Base-by-base conservation (phyloP, 2,888 invertebrate species). In the Salticus scenicus region DNA sequence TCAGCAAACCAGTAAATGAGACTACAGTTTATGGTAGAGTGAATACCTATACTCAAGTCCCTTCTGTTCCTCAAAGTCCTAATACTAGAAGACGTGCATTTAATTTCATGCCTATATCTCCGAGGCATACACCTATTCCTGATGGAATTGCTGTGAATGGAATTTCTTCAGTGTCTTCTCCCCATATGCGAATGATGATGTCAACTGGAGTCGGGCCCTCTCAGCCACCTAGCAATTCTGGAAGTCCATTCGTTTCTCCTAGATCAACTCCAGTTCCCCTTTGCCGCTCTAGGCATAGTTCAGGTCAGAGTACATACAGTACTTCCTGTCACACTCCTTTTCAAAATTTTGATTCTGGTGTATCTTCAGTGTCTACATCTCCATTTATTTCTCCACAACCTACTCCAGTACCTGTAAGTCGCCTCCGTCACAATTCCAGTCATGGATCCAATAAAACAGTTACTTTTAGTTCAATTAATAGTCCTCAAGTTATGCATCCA, bases 41-140 rank as follows among this genome's bases (percentile, higher is more conserved):
- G 14, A 84, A 47, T 47, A 77, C 79, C 8, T 79, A 79, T 8
- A 88, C 87, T 42, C 87, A 88, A 81, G 76, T 88, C 66, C 88
- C 89, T 14, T 89, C 89, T 64, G 94, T 95, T 74, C 95, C 95
- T 0, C 94, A 94, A 88, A 95, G 95, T 92, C 95, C 95, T 12
- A 95, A 95, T 87, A 94, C 95, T 64, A 93, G 95, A 87, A 93
- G 95, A 69, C 94, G 95, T 90, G 95, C 95, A 90, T 96, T 95
- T 90, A 96, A 95, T 91, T 97, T 97, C 90, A 95, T 95, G 37
- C 96, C 96, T 0, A 97, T 97, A 90, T 96, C 96, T 42, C 95
- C 95, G 10, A 94, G 94, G 31, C 88, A 89, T 76, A 89, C 89
- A 42, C 89, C 89, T 30, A 87, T 89, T 37, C 88, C 89, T 7